Evolutionary conservation across 2,113 vertebrate genomes (phyloP).

Genomic region (Dissostichus mawsoni): DNA sequence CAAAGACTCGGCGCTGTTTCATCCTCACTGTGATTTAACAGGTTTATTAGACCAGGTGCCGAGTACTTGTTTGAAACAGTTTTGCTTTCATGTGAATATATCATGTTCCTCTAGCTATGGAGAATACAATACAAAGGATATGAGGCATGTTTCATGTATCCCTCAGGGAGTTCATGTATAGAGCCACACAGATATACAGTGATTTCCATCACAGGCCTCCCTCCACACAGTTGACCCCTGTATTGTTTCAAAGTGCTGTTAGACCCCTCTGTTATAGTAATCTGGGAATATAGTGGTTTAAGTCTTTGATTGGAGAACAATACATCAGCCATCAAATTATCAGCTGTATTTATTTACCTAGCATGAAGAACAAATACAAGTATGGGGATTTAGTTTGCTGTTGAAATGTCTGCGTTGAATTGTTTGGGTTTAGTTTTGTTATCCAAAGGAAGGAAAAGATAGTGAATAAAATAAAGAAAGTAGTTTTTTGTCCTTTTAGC

Average conservation of each 20-base stretch:
- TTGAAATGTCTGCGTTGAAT: neutral
- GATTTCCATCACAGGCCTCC: slow-evolving; percentile 34
- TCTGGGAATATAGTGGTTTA: neutral
- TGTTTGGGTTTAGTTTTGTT: neutral
- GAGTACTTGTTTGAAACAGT: slow-evolving; percentile 24
- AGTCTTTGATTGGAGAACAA: slow-evolving; percentile 8
- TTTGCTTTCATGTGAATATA: slow-evolving; percentile 49
- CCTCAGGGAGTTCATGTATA: slow-evolving; percentile 60
- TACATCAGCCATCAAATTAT: neutral
- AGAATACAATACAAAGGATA: slow-evolving; percentile 57
- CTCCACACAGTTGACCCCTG: slow-evolving; percentile 26
- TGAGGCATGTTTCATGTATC: slow-evolving; percentile 42
- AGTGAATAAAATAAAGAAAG: neutral
- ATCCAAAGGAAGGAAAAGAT: neutral
- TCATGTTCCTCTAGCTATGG: slow-evolving; percentile 30
- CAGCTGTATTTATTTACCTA: neutral
- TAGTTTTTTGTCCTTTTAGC: neutral
- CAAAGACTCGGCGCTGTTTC: slow-evolving; percentile 39
- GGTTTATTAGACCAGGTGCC: slow-evolving; percentile 1
- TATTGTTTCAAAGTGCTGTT: slow-evolving; percentile 6
- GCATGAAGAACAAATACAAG: neutral
- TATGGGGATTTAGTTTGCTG: neutral
- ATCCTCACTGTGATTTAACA: slow-evolving; percentile 35
- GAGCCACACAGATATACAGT: slow-evolving; percentile 31
- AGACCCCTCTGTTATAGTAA: neutral